Percentiles rank a stretch among this genome's conserved stretches.
These are phyloP conservation scores for Sandelia bainsii DNA, from an alignment of 2,797 vertebrate genomes.

Conservation along the genomic window DNA sequence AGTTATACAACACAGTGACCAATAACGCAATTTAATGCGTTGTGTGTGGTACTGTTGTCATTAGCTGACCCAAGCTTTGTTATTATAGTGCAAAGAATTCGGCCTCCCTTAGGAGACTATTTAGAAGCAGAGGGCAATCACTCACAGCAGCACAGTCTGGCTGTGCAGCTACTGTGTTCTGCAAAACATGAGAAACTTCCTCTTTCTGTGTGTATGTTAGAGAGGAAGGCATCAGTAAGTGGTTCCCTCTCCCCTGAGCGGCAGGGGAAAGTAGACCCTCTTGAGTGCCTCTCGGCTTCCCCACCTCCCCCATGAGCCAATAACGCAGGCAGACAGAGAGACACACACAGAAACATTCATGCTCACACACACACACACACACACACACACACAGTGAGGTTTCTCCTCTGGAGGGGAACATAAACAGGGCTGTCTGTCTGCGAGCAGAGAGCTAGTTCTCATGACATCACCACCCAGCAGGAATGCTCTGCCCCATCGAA, in stretches of 20 bases:
- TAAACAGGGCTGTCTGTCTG: slow-evolving; percentile 88
- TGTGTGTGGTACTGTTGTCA: slow-evolving; percentile 61
- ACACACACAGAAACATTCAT: neutral
- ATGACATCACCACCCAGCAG: slow-evolving; percentile 89
- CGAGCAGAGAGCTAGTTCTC: slow-evolving; percentile 84
- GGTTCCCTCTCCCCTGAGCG: slow-evolving; percentile 77
- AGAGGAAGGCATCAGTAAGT: slow-evolving; percentile 79
- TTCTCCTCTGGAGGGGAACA: slow-evolving; percentile 85
- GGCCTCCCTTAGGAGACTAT: slow-evolving; percentile 71
- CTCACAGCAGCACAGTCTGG: slow-evolving; percentile 73
- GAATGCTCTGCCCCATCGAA: slow-evolving; percentile 86
- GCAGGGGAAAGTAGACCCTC: slow-evolving; percentile 83
- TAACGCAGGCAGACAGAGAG: slow-evolving; percentile 67
- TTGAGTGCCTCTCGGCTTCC: slow-evolving; percentile 80
- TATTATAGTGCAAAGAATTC: slow-evolving; percentile 72
- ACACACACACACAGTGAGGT: slow-evolving; percentile 73
- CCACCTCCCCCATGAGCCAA: slow-evolving; percentile 80
- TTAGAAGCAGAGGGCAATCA: slow-evolving; percentile 74
- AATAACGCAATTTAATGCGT: slow-evolving; percentile 47
- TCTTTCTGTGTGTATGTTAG: slow-evolving; percentile 73
- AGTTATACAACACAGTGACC: neutral
- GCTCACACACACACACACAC: slow-evolving; percentile 46
- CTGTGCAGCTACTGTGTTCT: slow-evolving; percentile 75
- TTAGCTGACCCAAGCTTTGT: slow-evolving; percentile 69
- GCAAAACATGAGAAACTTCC: slow-evolving; percentile 83